Percentiles rank a stretch among this genome's conserved stretches.
These are phyloP conservation scores for Heteractis magnifica DNA, from an alignment of 92 coral and sea anemone genomes.

Conservation along the genomic window DNA sequence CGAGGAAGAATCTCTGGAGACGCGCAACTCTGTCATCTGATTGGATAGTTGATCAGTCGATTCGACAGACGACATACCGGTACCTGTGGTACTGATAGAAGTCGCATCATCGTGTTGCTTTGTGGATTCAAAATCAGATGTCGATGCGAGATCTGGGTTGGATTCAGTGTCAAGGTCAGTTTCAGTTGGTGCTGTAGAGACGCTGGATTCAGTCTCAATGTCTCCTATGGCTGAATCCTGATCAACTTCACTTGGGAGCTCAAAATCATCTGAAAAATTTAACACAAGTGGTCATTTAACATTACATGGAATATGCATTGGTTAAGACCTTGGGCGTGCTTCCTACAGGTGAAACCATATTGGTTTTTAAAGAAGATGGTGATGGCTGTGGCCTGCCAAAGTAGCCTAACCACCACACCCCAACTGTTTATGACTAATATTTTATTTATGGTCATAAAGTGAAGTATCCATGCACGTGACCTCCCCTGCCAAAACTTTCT, in stretches of 20 bases:
- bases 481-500: too few relatives aligned
- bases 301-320: too few relatives aligned
- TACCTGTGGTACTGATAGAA: constrained; percentile 53
- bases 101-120: constrained; percentile 50
- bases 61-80: constrained; percentile 17
- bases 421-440: too few relatives aligned
- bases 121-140: constrained; percentile 35
- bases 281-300: too few relatives aligned
- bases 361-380: too few relatives aligned
- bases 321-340: too few relatives aligned
- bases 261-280: constrained; percentile 18
- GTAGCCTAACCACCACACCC: too few relatives aligned
- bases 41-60: constrained; percentile 16
- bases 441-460: too few relatives aligned
- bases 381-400: too few relatives aligned
- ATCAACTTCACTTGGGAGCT: constrained; percentile 16
- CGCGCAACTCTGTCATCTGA: constrained; percentile 26
- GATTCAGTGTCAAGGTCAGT: constrained; percentile 70
- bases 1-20: constrained; percentile 6
- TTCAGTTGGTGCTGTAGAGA: constrained; percentile 60
- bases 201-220: constrained; percentile 63
- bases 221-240: constrained; percentile 55
- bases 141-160: constrained; percentile 54
- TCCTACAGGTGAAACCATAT: too few relatives aligned
- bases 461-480: too few relatives aligned